Base-by-base conservation (phyloP, 1,140 invertebrate genomes). In the Calycopis cecrops region DNA sequence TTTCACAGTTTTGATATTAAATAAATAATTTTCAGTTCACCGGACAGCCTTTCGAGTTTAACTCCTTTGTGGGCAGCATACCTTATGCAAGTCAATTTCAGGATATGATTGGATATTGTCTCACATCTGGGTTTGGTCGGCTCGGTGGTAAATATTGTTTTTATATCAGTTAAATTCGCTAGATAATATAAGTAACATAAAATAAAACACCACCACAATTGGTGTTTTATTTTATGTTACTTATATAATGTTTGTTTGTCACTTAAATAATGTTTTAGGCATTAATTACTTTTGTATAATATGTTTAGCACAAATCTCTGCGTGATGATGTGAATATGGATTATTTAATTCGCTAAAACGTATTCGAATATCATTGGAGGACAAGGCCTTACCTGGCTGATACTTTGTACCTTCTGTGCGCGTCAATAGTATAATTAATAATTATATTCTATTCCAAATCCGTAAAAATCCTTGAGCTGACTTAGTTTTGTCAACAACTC, bases 51-150 rank as follows among this genome's bases (percentile, higher is more conserved):
- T 80, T 77, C 51, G n/a, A 40, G 3, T 79, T 55, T 35, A 71
- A 79, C 37, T 51, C 14, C 7, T 14, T 67, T n/a, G 69, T 83
- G 0, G 59, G 59, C 9, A 21, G 53, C 3, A 69, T 83, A 17
- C 72, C 74, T 7, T 56, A 59, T 12, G 73, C 79, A 4, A 55
- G 9, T 8, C 42, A 12, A 11, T 48, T 53, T 33, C 48, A 11
- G 0, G 69, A 80, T 37, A 80, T 80, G 17, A 38, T 18, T 4
- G 76, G 76, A 10, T 38, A 62, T 38, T 80, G 79, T 44, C 44
- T 74, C n/a, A 71, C 67, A 3, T 79, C 79, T 9, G 79, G 79
- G 4, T 83, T 67, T 51, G 79, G 79, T 9, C 60, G 71, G 47
- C 38, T 6, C n/a, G 6, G 69, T 55, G 34, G 61, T 62, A 4